Conservation (phyloP, 2,797 vertebrate species). For the Cyprinodon diabolis region DNA sequence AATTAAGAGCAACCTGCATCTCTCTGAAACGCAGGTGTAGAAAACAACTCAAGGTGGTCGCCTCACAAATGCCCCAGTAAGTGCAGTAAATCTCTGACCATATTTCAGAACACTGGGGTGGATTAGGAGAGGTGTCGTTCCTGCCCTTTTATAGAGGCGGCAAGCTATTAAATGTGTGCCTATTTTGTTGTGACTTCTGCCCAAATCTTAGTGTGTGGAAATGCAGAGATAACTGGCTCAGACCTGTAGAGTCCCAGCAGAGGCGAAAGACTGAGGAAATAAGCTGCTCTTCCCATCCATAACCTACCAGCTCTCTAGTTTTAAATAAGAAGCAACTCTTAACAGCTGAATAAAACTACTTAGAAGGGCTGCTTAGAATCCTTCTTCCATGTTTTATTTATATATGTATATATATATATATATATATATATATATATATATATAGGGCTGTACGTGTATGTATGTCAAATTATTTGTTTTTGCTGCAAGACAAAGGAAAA, state of each 20-base stretch:
- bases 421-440: no score
- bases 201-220: slow-evolving; percentile 55
- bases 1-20: slow-evolving; percentile 25
- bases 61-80: slow-evolving; percentile 12
- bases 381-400: not conserved
- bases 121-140: slow-evolving; percentile 41
- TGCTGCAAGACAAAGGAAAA: not conserved
- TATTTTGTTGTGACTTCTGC: slow-evolving; percentile 45
- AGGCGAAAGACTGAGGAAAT: slow-evolving; percentile 44
- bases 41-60: slow-evolving; percentile 11
- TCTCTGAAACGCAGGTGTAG: slow-evolving; percentile 29
- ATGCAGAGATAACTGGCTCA: slow-evolving; percentile 59
- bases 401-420: no score
- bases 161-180: slow-evolving; percentile 43
- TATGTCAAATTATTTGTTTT: not conserved
- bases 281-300: slow-evolving; percentile 42
- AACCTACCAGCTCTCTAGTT: slow-evolving; percentile 53
- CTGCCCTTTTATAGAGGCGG: slow-evolving; percentile 42
- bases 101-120: slow-evolving; percentile 25
- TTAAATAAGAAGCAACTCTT: slow-evolving; percentile 28
- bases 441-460: no score
- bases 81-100: slow-evolving; percentile 22
- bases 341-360: slow-evolving; percentile 12
- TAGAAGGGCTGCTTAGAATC: not conserved
- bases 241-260: slow-evolving; percentile 29